Conservation (phyloP, 2,888 invertebrate genomes). For the Galeopsomyia nigrocyanea region DNA sequence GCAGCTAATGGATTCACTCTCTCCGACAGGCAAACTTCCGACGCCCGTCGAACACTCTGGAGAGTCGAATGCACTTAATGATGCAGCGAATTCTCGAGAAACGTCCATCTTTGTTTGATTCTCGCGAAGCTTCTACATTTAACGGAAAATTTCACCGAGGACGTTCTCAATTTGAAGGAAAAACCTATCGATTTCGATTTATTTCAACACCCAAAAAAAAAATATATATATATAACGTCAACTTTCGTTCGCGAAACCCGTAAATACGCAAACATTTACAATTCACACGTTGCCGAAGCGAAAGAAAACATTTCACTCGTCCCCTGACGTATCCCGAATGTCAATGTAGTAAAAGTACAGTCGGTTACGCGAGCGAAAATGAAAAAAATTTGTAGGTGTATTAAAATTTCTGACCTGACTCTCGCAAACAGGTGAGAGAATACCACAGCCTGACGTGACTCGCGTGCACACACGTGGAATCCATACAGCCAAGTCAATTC, state of each 20-base stretch:
- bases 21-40: neutral
- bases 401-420: slow-evolving; percentile 30
- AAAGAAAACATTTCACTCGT: no score
- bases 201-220: no score
- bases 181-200: no score
- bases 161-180: no score
- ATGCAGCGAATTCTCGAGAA: neutral
- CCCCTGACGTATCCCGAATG: neutral
- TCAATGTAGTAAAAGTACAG: slow-evolving; percentile 15
- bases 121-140: no score
- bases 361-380: neutral
- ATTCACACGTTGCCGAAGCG: no score
- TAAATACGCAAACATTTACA: no score
- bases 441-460: slow-evolving; percentile 15
- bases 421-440: no score
- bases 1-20: slow-evolving; percentile 8
- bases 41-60: slow-evolving; percentile 4
- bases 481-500: neutral
- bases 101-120: no score
- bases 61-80: slow-evolving; percentile 8
- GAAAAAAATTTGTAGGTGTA: slow-evolving; percentile 2
- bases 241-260: no score
- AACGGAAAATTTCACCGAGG: no score
- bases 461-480: neutral
- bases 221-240: no score